Percentiles rank a stretch among this genome's conserved stretches.
Conservation (phyloP, 2,888 invertebrate species). For the Apamea epomidion region DNA sequence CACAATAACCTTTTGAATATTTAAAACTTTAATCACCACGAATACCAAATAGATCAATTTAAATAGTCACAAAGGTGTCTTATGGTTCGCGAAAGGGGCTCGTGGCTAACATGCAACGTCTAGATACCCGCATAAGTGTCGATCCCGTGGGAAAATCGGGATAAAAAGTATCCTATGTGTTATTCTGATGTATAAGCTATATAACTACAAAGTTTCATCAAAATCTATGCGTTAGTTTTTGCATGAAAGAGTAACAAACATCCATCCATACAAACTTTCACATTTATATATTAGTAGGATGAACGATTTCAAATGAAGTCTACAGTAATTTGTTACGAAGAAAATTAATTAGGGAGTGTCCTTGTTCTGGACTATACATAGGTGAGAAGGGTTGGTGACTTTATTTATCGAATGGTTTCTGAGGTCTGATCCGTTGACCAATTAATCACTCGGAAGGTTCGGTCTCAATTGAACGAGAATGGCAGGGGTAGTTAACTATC, state of each 20-base stretch:
- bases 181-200: too few species aligned
- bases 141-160: too few species aligned
- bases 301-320: not conserved
- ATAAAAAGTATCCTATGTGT: too few species aligned
- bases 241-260: too few species aligned
- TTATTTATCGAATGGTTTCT: conserved; percentile 40
- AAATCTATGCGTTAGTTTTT: too few species aligned
- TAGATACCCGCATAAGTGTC: too few species aligned
- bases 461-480: conserved; percentile 27
- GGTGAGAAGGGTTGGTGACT: conserved; percentile 35
- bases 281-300: too few species aligned
- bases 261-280: too few species aligned
- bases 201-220: too few species aligned
- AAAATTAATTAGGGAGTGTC: conserved; percentile 28
- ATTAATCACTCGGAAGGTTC: conserved; percentile 41
- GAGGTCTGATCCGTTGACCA: conserved; percentile 21
- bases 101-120: not conserved
- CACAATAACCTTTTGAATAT: not conserved
- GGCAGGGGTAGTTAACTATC: not conserved
- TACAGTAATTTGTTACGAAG: conserved; percentile 3
- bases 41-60: not conserved
- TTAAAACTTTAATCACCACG: not conserved
- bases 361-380: conserved; percentile 6
- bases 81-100: not conserved
- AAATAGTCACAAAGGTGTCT: not conserved